Percentiles rank a stretch among this genome's conserved stretches.
phyloP scores from a whole-genome alignment of 2,888 invertebrate genomes.

The Lycaena phlaeas region DNA sequence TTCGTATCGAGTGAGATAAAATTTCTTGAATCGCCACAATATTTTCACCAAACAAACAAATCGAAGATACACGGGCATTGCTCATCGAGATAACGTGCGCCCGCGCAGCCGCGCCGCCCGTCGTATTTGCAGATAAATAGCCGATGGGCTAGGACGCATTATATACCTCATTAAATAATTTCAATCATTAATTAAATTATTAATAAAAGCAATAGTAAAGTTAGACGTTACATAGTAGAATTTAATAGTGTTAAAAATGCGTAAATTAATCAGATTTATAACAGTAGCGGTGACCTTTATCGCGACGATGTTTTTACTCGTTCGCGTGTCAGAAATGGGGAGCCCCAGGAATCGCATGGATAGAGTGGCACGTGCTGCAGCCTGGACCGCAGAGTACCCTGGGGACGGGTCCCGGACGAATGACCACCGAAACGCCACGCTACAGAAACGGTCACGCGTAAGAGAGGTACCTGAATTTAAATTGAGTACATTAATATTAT shows the following conservation, averaged over 20 bases:
- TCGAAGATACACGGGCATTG: conserved; percentile 16
- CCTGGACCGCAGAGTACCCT: conserved; percentile 15
- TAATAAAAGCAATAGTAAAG: no score
- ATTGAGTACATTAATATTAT: no score
- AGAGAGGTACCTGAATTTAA: no score
- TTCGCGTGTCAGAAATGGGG: conserved; percentile 25
- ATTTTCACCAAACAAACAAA: conserved; percentile 5
- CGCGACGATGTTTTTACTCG: conserved; percentile 28
- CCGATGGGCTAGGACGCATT: neutral
- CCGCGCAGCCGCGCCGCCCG: conserved; percentile 13
- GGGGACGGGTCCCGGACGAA: neutral
- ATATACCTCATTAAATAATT: neutral
- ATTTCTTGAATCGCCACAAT: neutral
- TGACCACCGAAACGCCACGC: neutral
- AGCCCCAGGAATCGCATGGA: conserved; percentile 12
- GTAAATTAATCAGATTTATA: conserved; percentile 30
- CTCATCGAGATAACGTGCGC: conserved; percentile 13
- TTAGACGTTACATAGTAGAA: no score
- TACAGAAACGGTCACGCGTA: neutral
- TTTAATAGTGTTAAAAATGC: conserved; percentile 27
- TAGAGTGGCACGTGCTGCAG: conserved; percentile 16
- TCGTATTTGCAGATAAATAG: conserved; percentile 2
- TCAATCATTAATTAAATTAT: neutral
- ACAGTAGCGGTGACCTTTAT: conserved; percentile 27
- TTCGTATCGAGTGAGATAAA: no score